Base-by-base conservation (phyloP, 2,797 vertebrate genomes). In the Buphagus erythrorhynchus region DNA sequence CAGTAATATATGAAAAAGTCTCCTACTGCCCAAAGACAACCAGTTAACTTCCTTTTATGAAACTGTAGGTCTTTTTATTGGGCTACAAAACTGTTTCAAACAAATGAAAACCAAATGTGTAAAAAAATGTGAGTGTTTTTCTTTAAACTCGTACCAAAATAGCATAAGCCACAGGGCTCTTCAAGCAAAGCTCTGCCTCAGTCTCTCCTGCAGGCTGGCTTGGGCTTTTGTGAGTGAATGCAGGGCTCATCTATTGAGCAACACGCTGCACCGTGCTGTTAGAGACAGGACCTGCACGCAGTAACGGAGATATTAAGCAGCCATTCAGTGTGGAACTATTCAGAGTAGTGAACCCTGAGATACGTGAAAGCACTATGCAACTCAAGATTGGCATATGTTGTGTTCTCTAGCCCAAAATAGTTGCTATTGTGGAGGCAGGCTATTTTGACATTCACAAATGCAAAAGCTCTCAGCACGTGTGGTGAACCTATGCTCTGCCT, bases 31-130 rank as follows among this genome's bases (percentile, higher is more conserved):
- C 88, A 97, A 96, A 96, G 93, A 97, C 95, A 97, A 95, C 86
- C 81, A 96, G 95, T 97, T 97, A 96, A 95, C 96, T 97, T 97
- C 89, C 90, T 97, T 96, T 95, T 96, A 97, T 97, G 97, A 97
- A 98, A 97, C 87, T 88, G 42, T 92, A 95, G 80, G 86, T 96
- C 91, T 96, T 98, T 97, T 97, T 97, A 97, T 96, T 97, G 95
- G 96, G 82, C 92, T 97, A 95, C 93, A 95, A 97, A 98, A 97
- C 81, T 68, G 81, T 95, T 98, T 96, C 93, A 97, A 97, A 96
- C 88, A 97, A 98, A 98, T 97, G 91, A 97, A 97, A 98, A 97
- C 96, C 96, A 98, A 98, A 98, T 96, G 96, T 96, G 71, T 71
- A 73, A 89, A 86, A 86, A 97, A 97, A 94, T 42, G 62, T 38